Evolutionary conservation across 1,140 invertebrate genomes (phyloP), one percentile per base, ranked within the genome.

Genomic region (Trichonephila clavipes): DNA sequence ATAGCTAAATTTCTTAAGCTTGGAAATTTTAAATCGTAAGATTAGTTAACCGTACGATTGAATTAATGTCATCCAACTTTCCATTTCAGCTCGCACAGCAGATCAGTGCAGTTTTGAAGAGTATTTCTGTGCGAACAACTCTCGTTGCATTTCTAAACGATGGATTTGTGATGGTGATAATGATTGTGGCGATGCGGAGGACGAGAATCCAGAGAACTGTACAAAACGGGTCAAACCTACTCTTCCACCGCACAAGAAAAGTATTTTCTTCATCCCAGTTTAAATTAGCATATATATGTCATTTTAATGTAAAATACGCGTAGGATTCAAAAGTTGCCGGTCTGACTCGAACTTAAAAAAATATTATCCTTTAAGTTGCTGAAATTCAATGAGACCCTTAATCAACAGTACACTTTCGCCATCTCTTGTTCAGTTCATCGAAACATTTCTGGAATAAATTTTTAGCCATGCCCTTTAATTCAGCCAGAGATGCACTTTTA

Each of bases 161-260:
- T 90, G 89, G 89, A 90, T 82, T 5, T 90, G 89, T 10, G 89
- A 90, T 62, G 89, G 89, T 4, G 86, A 88, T 28, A 34, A 88
- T 21, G 86, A 88, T 16, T 88, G 86, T 28, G 86, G 86, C 2
- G 86, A 88, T 66, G 86, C 19, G 19, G 86, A 21, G 3, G 86
- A 88, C 8, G 86, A 88, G 44, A 88, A 62, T 40, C 86, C 86
- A 19, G 82, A 59, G 5, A 88, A 88, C 61, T 88, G 86, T 24
- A 88, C 86, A 24, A 88, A 24, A 44, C 82, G 82, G n/a, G 12
- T 14, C 21, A 83, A 24, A 19, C 44, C 44, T 2, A 83, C 82
- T 28, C 82, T 83, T 58, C 82, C 82, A 59, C 82, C 82, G 4
- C 44, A 83, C 44, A 58, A 21, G 51, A 59, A 51, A 59, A 58